These are phyloP conservation scores for Geophilus truncorum DNA, from an alignment of 2,888 invertebrate species.

Conservation along the genomic window DNA sequence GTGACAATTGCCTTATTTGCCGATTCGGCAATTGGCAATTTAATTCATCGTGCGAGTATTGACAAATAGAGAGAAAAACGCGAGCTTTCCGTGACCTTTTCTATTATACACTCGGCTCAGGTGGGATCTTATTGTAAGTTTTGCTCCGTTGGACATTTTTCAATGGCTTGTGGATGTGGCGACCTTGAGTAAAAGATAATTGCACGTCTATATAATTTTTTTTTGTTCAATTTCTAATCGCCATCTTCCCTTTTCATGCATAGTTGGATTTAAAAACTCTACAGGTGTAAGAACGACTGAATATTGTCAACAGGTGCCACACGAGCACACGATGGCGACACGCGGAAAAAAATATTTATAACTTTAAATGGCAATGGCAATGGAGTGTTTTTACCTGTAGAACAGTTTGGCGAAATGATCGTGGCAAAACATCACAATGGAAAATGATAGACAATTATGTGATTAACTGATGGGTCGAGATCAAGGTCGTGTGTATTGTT, in stretches of 20 bases:
- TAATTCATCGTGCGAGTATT: not conserved
- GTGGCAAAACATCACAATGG: too few relatives aligned
- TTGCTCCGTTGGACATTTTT: not conserved
- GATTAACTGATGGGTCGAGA: too few relatives aligned
- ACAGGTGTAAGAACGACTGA: not conserved
- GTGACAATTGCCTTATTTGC: not conserved
- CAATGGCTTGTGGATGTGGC: not conserved
- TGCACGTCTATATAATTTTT: not conserved
- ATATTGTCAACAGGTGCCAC: too few relatives aligned
- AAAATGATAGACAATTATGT: too few relatives aligned
- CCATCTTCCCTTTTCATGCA: not conserved
- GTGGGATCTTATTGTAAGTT: not conserved
- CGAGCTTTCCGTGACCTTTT: not conserved
- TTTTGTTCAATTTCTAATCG: not conserved
- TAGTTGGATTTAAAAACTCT: not conserved
- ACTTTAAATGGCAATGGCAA: too few relatives aligned
- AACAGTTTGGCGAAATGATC: too few relatives aligned
- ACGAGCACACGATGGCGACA: too few relatives aligned
- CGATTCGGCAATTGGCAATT: not conserved
- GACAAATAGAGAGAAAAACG: not conserved
- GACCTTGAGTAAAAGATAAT: not conserved
- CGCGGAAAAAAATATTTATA: too few relatives aligned
- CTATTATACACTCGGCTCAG: not conserved
- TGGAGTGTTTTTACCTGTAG: too few relatives aligned
- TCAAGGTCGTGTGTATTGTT: too few relatives aligned